phyloP scores from a whole-genome alignment of 1,140 invertebrate genomes.

The Caenorhabditis tropicalis region DNA sequence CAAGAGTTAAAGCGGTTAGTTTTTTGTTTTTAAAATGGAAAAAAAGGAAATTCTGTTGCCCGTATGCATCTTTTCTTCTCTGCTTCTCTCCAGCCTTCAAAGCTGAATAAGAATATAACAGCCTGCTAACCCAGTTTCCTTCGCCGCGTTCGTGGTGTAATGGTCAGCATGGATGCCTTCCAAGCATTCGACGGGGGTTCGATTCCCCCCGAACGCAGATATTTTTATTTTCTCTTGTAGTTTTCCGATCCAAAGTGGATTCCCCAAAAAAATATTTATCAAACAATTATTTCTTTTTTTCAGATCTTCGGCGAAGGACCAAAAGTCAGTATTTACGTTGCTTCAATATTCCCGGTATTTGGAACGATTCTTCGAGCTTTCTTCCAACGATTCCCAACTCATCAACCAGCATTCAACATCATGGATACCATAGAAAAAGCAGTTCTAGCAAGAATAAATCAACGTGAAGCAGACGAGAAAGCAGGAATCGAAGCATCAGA shows the following conservation, averaged over 20 bases:
- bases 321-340: neutral
- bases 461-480: conserved; percentile 3
- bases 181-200: conserved; percentile 35
- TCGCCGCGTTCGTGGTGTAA: conserved; percentile 31
- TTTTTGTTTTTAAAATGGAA: neutral
- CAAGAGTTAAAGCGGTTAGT: neutral
- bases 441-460: neutral
- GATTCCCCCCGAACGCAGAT: conserved; percentile 29
- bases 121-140: too few relatives aligned
- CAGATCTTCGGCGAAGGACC: neutral
- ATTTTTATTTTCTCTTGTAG: neutral
- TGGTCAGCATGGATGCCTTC: conserved; percentile 50
- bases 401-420: neutral
- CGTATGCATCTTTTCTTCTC: too few relatives aligned
- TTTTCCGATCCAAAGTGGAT: too few relatives aligned
- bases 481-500: conserved; percentile 13
- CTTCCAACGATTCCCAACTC: neutral
- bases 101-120: too few relatives aligned
- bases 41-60: too few relatives aligned
- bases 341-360: neutral
- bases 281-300: neutral
- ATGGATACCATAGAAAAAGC: neutral
- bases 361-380: neutral
- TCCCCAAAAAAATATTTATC: too few relatives aligned
- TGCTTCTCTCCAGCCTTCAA: too few relatives aligned